phyloP scores from a whole-genome alignment of 2,113 vertebrate species.

The Hylia prasina region DNA sequence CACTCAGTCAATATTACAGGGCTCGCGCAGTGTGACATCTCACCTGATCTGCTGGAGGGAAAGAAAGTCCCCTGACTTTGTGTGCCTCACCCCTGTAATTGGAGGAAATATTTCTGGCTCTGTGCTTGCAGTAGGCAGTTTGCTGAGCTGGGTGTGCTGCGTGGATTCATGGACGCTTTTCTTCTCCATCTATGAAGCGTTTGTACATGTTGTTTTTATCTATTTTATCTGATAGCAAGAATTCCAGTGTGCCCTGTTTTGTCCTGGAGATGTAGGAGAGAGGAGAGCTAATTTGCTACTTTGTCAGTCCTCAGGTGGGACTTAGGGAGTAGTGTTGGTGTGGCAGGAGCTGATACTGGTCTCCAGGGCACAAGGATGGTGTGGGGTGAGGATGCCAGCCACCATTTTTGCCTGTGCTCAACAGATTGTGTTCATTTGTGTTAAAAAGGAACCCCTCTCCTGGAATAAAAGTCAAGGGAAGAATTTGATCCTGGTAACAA shows the following conservation, averaged over 20 bases:
- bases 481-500: neutral
- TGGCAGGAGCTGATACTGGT: neutral
- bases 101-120: neutral
- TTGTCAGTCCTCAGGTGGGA: neutral
- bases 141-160: neutral
- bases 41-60: slow-evolving; percentile 31
- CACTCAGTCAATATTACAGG: slow-evolving; percentile 33
- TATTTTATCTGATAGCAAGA: neutral
- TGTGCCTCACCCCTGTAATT: neutral
- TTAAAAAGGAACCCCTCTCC: neutral
- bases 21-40: neutral
- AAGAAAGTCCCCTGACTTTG: neutral
- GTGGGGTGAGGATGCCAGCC: neutral
- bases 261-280: neutral
- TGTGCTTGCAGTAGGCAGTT: neutral
- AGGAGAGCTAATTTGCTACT: neutral
- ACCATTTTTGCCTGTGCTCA: fast-evolving
- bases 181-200: neutral
- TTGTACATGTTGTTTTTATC: neutral
- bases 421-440: fast-evolving
- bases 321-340: neutral
- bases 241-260: neutral
- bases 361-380: fast-evolving
- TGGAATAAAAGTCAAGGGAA: neutral
- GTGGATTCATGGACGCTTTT: neutral